These are phyloP conservation scores for Acrossocheilus wenchowensis DNA, from an alignment of 2,797 vertebrate species.

Conservation along the genomic window DNA sequence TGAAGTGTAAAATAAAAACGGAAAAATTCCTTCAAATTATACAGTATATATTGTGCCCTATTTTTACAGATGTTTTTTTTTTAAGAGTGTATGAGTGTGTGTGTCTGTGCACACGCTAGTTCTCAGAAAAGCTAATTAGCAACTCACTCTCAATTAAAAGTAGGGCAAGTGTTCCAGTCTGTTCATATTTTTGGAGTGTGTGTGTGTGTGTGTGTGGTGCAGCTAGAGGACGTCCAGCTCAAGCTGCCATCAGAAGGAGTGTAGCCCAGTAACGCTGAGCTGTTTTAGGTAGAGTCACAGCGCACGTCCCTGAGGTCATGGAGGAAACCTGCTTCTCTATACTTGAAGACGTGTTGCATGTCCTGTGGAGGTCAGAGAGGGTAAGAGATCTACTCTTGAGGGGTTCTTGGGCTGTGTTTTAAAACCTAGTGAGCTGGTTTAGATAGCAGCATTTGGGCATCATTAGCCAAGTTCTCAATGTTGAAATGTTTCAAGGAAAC, in stretches of 20 bases:
- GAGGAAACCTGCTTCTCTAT: conserved; percentile 25
- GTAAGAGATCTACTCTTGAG: conserved; percentile 22
- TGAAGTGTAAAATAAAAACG: too few relatives aligned
- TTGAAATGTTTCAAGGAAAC: not conserved
- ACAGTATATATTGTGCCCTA: too few relatives aligned
- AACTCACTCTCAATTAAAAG: conserved; percentile 44
- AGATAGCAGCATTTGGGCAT: not conserved
- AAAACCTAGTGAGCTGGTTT: not conserved
- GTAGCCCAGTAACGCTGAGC: conserved; percentile 37
- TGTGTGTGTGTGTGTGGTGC: conserved; percentile 17
- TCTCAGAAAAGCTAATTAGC: conserved; percentile 29
- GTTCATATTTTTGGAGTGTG: conserved; percentile 14
- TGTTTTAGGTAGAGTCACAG: conserved; percentile 31
- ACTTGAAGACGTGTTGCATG: conserved; percentile 9
- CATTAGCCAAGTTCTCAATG: not conserved
- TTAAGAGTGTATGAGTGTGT: not conserved
- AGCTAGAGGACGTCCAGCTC: conserved; percentile 36
- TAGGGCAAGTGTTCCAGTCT: conserved; percentile 42
- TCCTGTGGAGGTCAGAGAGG: conserved; percentile 1
- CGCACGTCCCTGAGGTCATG: conserved; percentile 7
- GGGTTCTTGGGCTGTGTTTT: not conserved
- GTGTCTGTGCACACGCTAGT: not conserved
- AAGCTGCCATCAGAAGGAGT: conserved; percentile 28
- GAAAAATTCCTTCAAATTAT: too few relatives aligned
- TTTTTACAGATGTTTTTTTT: too few relatives aligned